Evolutionary conservation across 2,888 invertebrate species (phyloP).

Genomic region (Rutpela maculata): DNA sequence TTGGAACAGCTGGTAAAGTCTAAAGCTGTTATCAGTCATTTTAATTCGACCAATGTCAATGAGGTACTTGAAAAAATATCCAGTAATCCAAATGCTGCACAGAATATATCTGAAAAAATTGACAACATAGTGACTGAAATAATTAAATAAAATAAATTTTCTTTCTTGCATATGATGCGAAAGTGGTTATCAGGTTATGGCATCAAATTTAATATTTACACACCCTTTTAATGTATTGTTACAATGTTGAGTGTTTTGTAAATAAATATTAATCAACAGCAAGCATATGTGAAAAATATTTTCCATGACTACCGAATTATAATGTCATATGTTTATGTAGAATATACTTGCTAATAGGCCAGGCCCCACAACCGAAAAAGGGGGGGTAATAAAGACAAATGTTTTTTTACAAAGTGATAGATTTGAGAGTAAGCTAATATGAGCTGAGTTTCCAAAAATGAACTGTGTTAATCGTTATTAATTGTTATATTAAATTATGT

Average conservation of each 20-base stretch:
- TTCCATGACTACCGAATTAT: background rate
- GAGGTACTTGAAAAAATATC: constrained; percentile 60
- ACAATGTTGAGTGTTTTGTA: background rate
- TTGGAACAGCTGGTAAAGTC: constrained; percentile 65
- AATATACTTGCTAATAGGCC: too few relatives aligned
- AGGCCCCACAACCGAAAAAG: too few relatives aligned
- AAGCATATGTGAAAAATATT: background rate
- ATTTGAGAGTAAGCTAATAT: too few relatives aligned
- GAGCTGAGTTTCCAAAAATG: too few relatives aligned
- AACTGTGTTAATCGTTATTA: too few relatives aligned
- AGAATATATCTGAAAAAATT: constrained; percentile 49
- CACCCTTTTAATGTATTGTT: constrained; percentile 3
- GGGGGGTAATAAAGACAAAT: too few relatives aligned
- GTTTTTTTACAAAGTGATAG: too few relatives aligned
- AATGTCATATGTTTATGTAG: background rate
- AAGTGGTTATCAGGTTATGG: background rate
- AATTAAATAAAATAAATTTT: constrained; percentile 15
- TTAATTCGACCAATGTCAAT: constrained; percentile 54
- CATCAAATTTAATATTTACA: constrained; percentile 9
- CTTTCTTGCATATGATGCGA: background rate
- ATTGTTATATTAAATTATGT: too few relatives aligned
- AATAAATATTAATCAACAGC: constrained; percentile 1
- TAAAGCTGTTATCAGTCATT: constrained; percentile 60
- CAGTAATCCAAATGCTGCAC: constrained; percentile 56
- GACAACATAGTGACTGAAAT: constrained; percentile 41